A percentile compares a stretch with the other conserved stretches of the same genome.
Evolutionary conservation across 1,140 invertebrate genomes (phyloP).

Genomic region (Conopomorpha cramerella): DNA sequence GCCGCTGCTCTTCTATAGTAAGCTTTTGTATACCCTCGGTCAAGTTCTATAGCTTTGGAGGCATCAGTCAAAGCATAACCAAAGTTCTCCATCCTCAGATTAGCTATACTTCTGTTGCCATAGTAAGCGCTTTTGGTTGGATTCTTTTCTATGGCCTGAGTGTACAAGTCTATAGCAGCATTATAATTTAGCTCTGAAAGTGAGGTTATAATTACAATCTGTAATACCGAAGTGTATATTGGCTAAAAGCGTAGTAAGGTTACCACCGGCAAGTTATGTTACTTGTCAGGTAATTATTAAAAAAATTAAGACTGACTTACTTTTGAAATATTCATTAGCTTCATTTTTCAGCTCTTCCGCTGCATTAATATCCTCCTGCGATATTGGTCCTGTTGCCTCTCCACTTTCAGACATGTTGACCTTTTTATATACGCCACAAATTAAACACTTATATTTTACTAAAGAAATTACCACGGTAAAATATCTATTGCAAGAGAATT

Average conservation of each 20-base stretch:
- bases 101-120: slow-evolving; percentile 94
- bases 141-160: slow-evolving; percentile 88
- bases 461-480: too few species aligned
- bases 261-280: slow-evolving; percentile 19
- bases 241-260: too few species aligned
- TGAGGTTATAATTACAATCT: slow-evolving; percentile 6
- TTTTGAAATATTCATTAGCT: slow-evolving; percentile 54
- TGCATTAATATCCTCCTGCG: slow-evolving; percentile 38
- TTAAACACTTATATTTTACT: too few species aligned
- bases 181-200: slow-evolving; percentile 85
- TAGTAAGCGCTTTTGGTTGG: slow-evolving; percentile 83
- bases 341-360: slow-evolving; percentile 47
- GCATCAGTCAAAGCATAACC: slow-evolving; percentile 93
- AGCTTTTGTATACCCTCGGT: slow-evolving; percentile 90
- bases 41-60: slow-evolving; percentile 86
- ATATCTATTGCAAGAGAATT: too few species aligned
- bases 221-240: too few species aligned
- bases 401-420: too few species aligned
- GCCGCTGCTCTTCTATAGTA: slow-evolving; percentile 94
- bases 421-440: too few species aligned
- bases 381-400: slow-evolving; percentile 28
- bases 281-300: slow-evolving; percentile 13
- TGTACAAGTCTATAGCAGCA: slow-evolving; percentile 88
- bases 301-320: too few species aligned
- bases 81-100: slow-evolving; percentile 90